Evolutionary conservation across 2,888 invertebrate species (phyloP).

Genomic region (Aspidiotus destructor): DNA sequence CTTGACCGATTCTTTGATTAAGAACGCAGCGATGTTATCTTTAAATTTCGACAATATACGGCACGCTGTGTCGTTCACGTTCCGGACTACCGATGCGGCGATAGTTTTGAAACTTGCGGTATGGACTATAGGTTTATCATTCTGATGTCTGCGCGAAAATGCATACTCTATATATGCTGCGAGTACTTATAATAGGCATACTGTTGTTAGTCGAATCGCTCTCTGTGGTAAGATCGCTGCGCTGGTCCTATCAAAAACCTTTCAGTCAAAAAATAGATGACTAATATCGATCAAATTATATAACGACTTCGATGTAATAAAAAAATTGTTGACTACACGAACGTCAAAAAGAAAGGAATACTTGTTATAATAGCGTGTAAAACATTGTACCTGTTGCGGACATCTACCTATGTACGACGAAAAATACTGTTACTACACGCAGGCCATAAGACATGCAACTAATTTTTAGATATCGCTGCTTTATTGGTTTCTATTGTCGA

Average conservation of each 20-base stretch:
- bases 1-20: too few species aligned
- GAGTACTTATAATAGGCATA: too few species aligned
- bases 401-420: not conserved
- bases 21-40: too few species aligned
- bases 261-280: conserved; percentile 1
- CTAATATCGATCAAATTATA: conserved; percentile 14
- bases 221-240: not conserved
- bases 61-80: too few species aligned
- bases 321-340: conserved; percentile 14
- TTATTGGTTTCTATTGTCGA: conserved; percentile 23
- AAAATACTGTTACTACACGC: not conserved
- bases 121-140: too few species aligned
- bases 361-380: conserved; percentile 7
- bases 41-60: too few species aligned
- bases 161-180: too few species aligned
- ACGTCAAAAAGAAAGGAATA: conserved; percentile 6
- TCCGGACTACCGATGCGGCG: too few species aligned
- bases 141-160: too few species aligned
- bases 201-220: too few species aligned
- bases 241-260: conserved; percentile 9
- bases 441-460: conserved; percentile 9
- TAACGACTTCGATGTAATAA: conserved; percentile 8
- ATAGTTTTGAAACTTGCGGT: too few species aligned
- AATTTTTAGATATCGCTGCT: conserved; percentile 14
- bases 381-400: conserved; percentile 5